Evolutionary conservation across 2,113 vertebrate genomes (phyloP), one percentile per base, ranked within the genome.

Genomic region (Alectura lathami): DNA sequence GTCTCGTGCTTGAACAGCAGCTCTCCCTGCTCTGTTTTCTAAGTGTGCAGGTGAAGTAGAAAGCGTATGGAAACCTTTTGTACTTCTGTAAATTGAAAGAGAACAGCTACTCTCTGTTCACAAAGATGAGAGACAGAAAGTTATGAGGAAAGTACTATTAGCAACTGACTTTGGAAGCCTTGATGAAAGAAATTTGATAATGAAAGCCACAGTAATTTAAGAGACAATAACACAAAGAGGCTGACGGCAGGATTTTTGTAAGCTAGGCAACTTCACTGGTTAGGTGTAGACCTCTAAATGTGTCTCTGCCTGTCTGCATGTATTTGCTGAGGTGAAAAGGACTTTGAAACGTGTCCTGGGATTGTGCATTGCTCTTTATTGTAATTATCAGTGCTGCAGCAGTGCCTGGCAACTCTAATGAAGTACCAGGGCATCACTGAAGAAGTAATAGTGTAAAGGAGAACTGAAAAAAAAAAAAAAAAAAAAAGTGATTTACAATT

Each of bases 51-150:
- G 85, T 69, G 91, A 83, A 83, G 16, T 38, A 83, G 64, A 14
- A 70, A 89, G 38, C 42, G 29, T 50, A 36, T 67, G 63, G 53
- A 85, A 95, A 94, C 27, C 75, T 94, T 94, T 86, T 93, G 80
- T 88, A 51, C 88, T 91, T 48, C 69, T 36, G 50, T 40, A 91
- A 89, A 89, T 88, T n/a, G 67, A 83, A 91, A 73, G 62, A 68
- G 40, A 96, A 83, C 42, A 74, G 38, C 7, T 69, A n/a, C 73
- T 87, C 53, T 64, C 75, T 67, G 69, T 34, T 82, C 70, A 42
- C 53, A 93, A 87, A 85, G 67, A 91, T 36, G 75, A 88, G 54
- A 93, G 40, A 7, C 32, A 89, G 57, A 80, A 83, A 89, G 45
- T 93, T 73, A 69, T 20, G 32, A 62, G 57, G 48, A 77, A 95